A percentile compares a stretch with the other conserved stretches of the same genome.
Conservation (phyloP, 2,797 vertebrate species). For the Liparis tanakae region DNA sequence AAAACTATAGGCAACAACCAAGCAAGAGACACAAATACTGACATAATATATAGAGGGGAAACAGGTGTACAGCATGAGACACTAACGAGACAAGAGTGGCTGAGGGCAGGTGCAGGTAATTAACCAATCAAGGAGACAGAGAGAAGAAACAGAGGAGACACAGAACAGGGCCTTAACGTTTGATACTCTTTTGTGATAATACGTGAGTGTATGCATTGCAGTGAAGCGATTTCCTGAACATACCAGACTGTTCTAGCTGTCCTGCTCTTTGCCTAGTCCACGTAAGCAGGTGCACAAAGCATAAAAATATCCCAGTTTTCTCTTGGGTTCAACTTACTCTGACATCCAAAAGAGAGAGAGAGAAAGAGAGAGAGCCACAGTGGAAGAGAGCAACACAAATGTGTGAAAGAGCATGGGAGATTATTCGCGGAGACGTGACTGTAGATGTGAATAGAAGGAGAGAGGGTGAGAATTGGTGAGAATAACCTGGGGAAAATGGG, state of each 20-base stretch:
- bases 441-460: slow-evolving; percentile 40
- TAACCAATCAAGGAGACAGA: no score
- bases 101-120: no score
- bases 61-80: no score
- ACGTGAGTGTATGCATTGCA: not conserved
- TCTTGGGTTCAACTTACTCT: not conserved
- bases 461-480: slow-evolving; percentile 70
- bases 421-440: slow-evolving; percentile 44
- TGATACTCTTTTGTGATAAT: not conserved
- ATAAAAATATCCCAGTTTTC: not conserved
- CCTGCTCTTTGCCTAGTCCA: not conserved
- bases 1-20: no score
- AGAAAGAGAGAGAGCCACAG: not conserved
- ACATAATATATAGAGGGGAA: no score
- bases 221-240: not conserved
- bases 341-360: slow-evolving; percentile 1
- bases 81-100: no score
- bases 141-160: no score
- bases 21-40: no score
- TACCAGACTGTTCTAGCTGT: not conserved
- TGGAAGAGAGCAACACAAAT: slow-evolving; percentile 28
- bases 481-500: slow-evolving; percentile 59
- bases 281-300: not conserved
- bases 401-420: slow-evolving; percentile 54
- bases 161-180: not conserved